phyloP scores from a whole-genome alignment of 2,113 vertebrate species.

The cattle (Bos taurus) region DNA sequence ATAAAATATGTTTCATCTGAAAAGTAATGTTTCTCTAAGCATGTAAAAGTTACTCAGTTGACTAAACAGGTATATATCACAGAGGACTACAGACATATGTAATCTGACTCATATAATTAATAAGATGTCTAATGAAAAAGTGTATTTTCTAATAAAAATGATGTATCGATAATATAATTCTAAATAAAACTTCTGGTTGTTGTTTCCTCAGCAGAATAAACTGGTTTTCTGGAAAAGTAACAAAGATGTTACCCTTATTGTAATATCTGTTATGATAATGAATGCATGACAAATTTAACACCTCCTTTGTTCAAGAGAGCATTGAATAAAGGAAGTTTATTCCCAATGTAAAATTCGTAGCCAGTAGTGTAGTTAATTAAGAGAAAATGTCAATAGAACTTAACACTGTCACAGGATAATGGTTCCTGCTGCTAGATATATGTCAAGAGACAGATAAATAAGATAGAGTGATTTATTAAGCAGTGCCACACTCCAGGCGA shows the following conservation, averaged over 20 bases:
- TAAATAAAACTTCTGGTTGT: neutral
- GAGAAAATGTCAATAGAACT: slow-evolving; percentile 78
- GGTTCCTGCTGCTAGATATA: slow-evolving; percentile 73
- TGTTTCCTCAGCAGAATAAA: slow-evolving; percentile 11
- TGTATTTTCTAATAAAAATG: neutral
- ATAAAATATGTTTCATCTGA: neutral
- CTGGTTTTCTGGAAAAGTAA: neutral
- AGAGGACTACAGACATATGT: neutral
- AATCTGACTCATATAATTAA: neutral
- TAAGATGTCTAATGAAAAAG: neutral
- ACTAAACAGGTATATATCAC: neutral
- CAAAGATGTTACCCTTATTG: slow-evolving; percentile 22
- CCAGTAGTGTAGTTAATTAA: slow-evolving; percentile 75
- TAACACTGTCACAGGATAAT: slow-evolving; percentile 71
- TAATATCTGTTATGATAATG: neutral
- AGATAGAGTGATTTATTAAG: slow-evolving; percentile 80
- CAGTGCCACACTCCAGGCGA: slow-evolving; percentile 63
- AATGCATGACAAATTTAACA: slow-evolving; percentile 22
- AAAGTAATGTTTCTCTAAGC: neutral
- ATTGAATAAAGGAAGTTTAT: slow-evolving; percentile 57
- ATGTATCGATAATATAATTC: neutral
- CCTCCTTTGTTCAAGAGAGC: neutral
- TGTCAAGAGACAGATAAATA: slow-evolving; percentile 77
- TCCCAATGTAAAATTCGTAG: slow-evolving; percentile 62
- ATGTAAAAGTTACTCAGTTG: neutral